Evolutionary conservation across 1,140 invertebrate genomes (phyloP).

Genomic region (Akabosia matsudoensis): DNA sequence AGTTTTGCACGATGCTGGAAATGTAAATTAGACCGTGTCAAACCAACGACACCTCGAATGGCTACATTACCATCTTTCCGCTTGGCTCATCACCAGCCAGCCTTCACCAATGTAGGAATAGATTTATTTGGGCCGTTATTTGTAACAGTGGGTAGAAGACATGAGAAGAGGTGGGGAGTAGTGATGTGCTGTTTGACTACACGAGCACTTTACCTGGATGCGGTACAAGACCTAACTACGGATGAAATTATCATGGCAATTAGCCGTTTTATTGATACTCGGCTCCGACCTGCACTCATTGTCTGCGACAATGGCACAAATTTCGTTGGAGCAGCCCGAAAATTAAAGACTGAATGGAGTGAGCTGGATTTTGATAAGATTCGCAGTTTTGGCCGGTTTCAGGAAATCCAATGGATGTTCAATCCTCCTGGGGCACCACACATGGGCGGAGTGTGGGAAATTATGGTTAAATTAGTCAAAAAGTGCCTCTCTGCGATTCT

Average conservation of each 20-base stretch:
- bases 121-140: neutral
- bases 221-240: conserved; percentile 35
- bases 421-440: neutral
- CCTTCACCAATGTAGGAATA: neutral
- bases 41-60: neutral
- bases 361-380: neutral
- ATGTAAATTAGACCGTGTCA: no score
- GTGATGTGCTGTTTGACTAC: conserved; percentile 44
- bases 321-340: neutral
- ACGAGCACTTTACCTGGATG: conserved; percentile 48
- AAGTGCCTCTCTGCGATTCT: neutral
- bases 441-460: neutral
- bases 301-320: conserved; percentile 3
- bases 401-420: neutral
- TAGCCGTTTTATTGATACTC: neutral
- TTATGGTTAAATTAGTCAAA: neutral
- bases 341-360: neutral
- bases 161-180: neutral
- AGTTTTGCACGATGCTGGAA: no score
- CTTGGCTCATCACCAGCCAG: neutral
- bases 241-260: conserved; percentile 47
- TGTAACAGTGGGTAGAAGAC: neutral
- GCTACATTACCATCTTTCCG: neutral
- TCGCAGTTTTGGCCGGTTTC: neutral
- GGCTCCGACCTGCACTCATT: neutral